Conservation (phyloP, 2,797 vertebrate genomes). For the Enteromius radiatus region DNA sequence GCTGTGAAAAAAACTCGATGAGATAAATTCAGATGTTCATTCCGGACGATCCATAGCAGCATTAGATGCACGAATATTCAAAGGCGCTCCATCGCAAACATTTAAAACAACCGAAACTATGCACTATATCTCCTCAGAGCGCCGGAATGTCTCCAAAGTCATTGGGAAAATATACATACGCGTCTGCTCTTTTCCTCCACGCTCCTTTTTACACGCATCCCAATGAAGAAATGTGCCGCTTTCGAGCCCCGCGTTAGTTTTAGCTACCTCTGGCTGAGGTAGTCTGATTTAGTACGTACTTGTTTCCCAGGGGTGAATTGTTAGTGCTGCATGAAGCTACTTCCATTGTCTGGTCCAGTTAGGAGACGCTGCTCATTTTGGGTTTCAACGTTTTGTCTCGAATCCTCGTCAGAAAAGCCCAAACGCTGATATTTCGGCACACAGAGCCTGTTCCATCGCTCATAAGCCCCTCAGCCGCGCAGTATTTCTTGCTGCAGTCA, state of each 20-base stretch:
- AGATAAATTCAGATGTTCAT: constrained; percentile 67
- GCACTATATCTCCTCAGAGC: constrained; percentile 59
- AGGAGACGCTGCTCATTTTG: constrained; percentile 70
- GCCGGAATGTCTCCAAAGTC: constrained; percentile 65
- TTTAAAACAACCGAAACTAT: constrained; percentile 58
- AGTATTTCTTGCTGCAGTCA: constrained; percentile 95
- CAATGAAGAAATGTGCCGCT: constrained; percentile 60
- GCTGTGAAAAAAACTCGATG: constrained; percentile 58
- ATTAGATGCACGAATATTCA: constrained; percentile 40
- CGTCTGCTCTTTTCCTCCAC: constrained; percentile 56
- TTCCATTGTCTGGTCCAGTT: constrained; percentile 89
- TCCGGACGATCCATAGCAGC: constrained; percentile 66
- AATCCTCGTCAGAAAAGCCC: constrained; percentile 53
- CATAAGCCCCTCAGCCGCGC: constrained; percentile 72
- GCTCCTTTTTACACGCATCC: constrained; percentile 65
- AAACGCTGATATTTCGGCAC: constrained; percentile 59
- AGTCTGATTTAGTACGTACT: constrained; percentile 65
- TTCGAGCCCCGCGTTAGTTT: constrained; percentile 68
- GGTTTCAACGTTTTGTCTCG: constrained; percentile 57
- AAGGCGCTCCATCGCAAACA: constrained; percentile 65
- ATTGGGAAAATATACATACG: constrained; percentile 49
- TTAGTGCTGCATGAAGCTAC: constrained; percentile 81
- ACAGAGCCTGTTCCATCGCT: constrained; percentile 73
- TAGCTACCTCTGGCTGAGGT: constrained; percentile 70
- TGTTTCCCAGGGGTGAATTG: constrained; percentile 82